A percentile compares a stretch with the other conserved stretches of the same genome.
These are phyloP conservation scores for Lepidonotus clava DNA, from an alignment of 2,888 invertebrate genomes.

Conservation along the genomic window DNA sequence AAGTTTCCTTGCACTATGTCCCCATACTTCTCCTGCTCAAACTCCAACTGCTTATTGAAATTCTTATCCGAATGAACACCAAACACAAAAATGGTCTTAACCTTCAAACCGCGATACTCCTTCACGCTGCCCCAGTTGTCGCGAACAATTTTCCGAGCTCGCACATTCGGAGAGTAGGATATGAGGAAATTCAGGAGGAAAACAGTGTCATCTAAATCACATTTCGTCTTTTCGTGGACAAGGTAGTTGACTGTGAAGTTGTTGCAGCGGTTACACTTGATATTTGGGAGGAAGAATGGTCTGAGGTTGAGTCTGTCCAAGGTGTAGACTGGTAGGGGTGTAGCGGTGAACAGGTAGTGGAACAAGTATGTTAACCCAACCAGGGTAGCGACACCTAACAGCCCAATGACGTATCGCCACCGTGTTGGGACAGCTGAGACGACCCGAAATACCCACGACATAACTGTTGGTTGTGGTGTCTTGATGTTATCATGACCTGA, in stretches of 20 bases:
- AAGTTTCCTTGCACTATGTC: conserved; percentile 57
- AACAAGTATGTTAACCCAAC: conserved; percentile 55
- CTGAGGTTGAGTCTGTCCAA: conserved; percentile 63
- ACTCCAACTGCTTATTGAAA: conserved; percentile 62
- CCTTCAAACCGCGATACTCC: conserved; percentile 61
- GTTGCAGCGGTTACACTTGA: conserved; percentile 62
- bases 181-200: conserved; percentile 63
- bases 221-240: conserved; percentile 58
- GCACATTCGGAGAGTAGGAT: conserved; percentile 63
- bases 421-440: background rate
- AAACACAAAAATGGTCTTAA: conserved; percentile 64
- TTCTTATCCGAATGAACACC: conserved; percentile 64
- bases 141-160: conserved; percentile 61
- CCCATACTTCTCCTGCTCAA: conserved; percentile 57
- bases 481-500: background rate
- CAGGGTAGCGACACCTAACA: background rate
- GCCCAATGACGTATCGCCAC: background rate
- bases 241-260: conserved; percentile 60
- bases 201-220: conserved; percentile 56
- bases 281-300: conserved; percentile 62
- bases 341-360: conserved; percentile 54
- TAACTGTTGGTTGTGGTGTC: background rate
- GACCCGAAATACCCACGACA: background rate
- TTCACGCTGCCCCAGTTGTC: conserved; percentile 62
- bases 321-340: conserved; percentile 63